Conservation (phyloP, 2,888 invertebrate species). For the Coelopa pilipes region DNA sequence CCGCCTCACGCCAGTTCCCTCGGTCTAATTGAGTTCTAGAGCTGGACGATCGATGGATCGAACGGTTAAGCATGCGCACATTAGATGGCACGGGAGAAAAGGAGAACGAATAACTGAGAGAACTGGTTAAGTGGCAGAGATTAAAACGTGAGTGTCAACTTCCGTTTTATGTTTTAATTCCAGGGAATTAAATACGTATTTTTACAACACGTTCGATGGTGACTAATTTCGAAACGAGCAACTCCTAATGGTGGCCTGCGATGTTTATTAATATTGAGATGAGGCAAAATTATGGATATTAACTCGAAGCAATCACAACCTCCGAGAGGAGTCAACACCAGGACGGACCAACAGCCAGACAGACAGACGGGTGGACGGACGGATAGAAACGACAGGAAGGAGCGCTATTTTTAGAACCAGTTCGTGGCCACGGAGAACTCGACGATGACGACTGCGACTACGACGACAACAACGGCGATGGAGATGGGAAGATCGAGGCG, state of each 20-base stretch:
- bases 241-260: conserved; percentile 20
- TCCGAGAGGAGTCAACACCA: neutral
- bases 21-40: conserved; percentile 14
- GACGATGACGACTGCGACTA: no score
- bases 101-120: neutral
- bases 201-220: conserved; percentile 38
- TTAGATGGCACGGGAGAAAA: no score
- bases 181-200: conserved; percentile 33
- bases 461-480: no score
- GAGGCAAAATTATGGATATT: conserved; percentile 24
- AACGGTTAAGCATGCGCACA: no score
- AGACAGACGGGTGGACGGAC: neutral
- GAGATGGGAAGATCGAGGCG: no score
- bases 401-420: conserved; percentile 33
- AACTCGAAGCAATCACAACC: neutral
- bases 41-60: neutral
- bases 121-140: conserved; percentile 20
- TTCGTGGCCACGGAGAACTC: neutral
- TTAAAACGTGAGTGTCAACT: conserved; percentile 44
- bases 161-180: conserved; percentile 48
- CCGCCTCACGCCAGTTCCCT: neutral
- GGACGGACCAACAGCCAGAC: neutral
- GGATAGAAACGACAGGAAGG: neutral
- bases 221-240: conserved; percentile 38
- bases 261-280: conserved; percentile 33